Base-by-base conservation (phyloP, 2,797 vertebrate genomes). In the Lagodon rhomboides region DNA sequence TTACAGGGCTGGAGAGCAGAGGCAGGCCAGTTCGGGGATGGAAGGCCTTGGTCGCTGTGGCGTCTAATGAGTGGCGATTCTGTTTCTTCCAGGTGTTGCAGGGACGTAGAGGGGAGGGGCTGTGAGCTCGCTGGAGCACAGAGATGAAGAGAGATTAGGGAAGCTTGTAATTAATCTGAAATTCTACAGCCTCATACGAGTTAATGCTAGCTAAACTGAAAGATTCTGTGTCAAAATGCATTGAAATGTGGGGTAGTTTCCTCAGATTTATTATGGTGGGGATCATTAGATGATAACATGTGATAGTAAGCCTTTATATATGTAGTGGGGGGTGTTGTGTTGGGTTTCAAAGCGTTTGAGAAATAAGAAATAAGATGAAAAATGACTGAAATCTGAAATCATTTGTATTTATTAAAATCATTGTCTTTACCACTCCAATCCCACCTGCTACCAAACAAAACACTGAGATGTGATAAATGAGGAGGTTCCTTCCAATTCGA, bases 1-100 rank as follows among this genome's bases (percentile, higher is more conserved):
- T 96, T 95, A 99, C 98, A 56, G 98, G 98, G 90, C 98, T 99
- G 80, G 98, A 99, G 88, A 99, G 97, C 79, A 99, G 96, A 93
- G 98, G 98, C 89, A 99, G 94, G 85, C 98, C 98, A 79, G 98
- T 99, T 87, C 95, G 96, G 64, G 98, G 98, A 85, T 99, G 98
- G 93, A 99, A 99, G 89, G 98, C 98, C 94, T 97, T 98, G 51
- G 97, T 97, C 58, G 96, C 96, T 1, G 96, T 98, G 83, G 96
- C 96, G 64, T 99, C 97, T 86, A 99, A 93, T 50, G 97, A 98
- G 91, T 95, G 97, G 85, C 96, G 97, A 88, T 96, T 96, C 88
- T 97, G 96, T 91, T 97, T 99, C 91, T 88, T 95, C 97, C 97
- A 99, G 38, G 89, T 88, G 92, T 94, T 96, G 92, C 96, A 96